These are phyloP conservation scores for Campoplex capitator DNA, from an alignment of 2,888 invertebrate species.

Conservation along the genomic window DNA sequence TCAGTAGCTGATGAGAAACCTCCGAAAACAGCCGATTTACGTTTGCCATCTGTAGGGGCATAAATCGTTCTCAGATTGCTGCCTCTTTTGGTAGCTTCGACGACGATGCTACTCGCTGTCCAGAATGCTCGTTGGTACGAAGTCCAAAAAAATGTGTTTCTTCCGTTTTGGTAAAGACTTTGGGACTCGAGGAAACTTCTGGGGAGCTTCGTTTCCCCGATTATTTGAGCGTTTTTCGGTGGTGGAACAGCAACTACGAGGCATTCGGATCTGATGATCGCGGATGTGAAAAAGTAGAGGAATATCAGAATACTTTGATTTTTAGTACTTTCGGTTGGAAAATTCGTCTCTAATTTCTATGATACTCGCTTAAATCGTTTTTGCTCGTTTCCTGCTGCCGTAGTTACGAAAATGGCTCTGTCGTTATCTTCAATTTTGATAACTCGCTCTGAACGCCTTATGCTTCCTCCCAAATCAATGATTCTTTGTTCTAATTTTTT, in stretches of 20 bases:
- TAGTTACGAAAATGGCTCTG: constrained; percentile 70
- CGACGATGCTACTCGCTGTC: constrained; percentile 25
- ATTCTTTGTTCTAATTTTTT: constrained; percentile 68
- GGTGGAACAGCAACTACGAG: constrained; percentile 77
- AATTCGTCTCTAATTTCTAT: neutral
- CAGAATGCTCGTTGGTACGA: constrained; percentile 68
- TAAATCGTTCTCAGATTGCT: neutral
- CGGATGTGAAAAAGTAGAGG: neutral
- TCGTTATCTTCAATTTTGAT: constrained; percentile 72
- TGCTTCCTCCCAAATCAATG: constrained; percentile 60
- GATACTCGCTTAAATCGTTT: constrained; percentile 72
- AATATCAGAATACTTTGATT: neutral
- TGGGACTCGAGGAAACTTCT: constrained; percentile 56
- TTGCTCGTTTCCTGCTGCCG: constrained; percentile 36
- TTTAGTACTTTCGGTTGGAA: neutral
- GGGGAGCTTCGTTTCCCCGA: constrained; percentile 65
- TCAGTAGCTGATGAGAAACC: constrained; percentile 70
- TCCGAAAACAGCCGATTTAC: constrained; percentile 63
- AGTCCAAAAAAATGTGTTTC: constrained; percentile 72
- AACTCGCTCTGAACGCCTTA: constrained; percentile 71
- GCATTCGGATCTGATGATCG: constrained; percentile 72
- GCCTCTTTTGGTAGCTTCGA: neutral
- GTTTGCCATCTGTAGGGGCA: neutral
- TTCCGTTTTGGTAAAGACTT: constrained; percentile 66
- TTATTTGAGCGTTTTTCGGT: constrained; percentile 69